A percentile compares a stretch with the other conserved stretches of the same genome.
These are phyloP conservation scores for Pocillopora damicornis DNA, from an alignment of 64 coral and sea anemone species.

Conservation along the genomic window DNA sequence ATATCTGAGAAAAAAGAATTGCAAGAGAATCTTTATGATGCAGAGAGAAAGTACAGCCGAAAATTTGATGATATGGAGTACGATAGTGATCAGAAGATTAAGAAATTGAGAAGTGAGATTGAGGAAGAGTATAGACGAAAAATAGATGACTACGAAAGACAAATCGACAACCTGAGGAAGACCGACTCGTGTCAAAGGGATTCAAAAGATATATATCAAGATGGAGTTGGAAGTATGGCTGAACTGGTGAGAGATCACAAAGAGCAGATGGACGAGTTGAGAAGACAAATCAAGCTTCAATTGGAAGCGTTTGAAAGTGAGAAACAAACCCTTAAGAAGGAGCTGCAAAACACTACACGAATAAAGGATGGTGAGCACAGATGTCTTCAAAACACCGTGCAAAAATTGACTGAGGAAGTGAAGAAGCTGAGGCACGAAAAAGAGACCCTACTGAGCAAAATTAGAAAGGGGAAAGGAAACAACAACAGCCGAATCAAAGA, in stretches of 20 bases:
- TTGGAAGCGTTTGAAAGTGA: slow-evolving; percentile 45
- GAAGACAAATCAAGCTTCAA: slow-evolving; percentile 39
- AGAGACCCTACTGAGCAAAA: slow-evolving; percentile 18
- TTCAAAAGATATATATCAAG: background rate
- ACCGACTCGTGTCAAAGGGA: background rate
- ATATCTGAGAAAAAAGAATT: background rate
- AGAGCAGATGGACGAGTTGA: slow-evolving; percentile 38
- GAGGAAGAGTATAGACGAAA: slow-evolving; percentile 18
- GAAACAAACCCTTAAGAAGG: slow-evolving; percentile 12
- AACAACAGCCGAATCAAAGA: background rate
- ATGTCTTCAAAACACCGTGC: background rate
- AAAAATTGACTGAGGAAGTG: slow-evolving; percentile 28
- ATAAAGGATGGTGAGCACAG: background rate
- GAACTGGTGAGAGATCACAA: slow-evolving; percentile 18
- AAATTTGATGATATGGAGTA: slow-evolving; percentile 27
- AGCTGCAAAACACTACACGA: background rate
- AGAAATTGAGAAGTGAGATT: background rate
- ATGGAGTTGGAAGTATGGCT: background rate
- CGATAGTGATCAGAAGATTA: background rate
- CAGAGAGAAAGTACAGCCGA: slow-evolving; percentile 15
- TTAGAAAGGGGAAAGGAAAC: background rate
- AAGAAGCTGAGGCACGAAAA: slow-evolving; percentile 46
- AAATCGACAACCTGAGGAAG: background rate
- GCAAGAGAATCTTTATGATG: background rate
- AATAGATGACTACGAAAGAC: background rate